Evolutionary conservation across 2,888 invertebrate species (phyloP), one percentile per base, ranked within the genome.

Genomic region (Lordiphosa fenestrarum): DNA sequence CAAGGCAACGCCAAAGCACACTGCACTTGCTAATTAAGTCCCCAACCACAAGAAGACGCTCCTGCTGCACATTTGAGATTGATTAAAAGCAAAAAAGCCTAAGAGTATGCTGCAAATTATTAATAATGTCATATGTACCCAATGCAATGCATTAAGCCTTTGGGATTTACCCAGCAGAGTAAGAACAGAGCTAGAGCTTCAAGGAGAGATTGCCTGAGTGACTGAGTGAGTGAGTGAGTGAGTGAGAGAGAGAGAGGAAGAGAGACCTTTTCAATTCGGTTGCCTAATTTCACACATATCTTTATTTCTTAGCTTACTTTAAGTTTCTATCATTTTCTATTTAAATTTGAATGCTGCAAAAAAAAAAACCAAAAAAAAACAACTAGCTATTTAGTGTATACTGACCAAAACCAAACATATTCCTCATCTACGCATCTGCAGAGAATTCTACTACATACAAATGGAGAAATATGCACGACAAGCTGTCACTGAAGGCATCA

Each of bases 391-490:
- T 48, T 72, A 71, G 68, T 58, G 33, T 66, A 68, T 77, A 77
- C 77, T 77, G 77, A 77, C 77, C 77, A 66, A 71, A 61, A 63
- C 74, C 77, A 77, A 77, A 67, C 84, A 84, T 76, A 77, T 77
- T 77, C 77, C 77, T 84, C 77, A 84, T 77, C 77, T 77, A 77
- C 77, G 77, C 70, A 72, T 78, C 92, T 92, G 48, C 94, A 99
- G 99, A 91, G 99, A 99, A 92, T 99, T 99, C 92, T 99, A 98
- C 93, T 99, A 99, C 92, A 99, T 99, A 89, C 99, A 99, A 92
- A 99, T 99, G 99, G 99, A 99, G 92, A 99, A 99, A 91, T 99
- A 98, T 91, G 99, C 99, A 68, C 93, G 99, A 82, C 98, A 99
- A 91, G 97, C 98, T 47, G 95, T 99, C 86, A 96, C 97, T 82